Base-by-base conservation (phyloP, 1,140 invertebrate species). In the Pseudomyrmex cubaensis region DNA sequence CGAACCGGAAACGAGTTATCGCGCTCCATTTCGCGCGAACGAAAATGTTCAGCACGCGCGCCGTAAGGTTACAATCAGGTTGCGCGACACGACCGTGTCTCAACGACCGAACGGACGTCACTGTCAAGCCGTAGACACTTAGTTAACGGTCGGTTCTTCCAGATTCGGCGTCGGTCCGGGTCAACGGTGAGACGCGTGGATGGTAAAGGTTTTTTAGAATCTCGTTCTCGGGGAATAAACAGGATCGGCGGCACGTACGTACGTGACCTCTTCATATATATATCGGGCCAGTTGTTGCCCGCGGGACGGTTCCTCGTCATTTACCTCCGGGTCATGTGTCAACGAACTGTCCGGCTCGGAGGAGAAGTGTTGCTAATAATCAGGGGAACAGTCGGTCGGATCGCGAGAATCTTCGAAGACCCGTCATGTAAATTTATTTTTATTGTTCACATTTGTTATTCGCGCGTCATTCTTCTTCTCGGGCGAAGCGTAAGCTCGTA, bases 1-100 rank as follows among this genome's bases (percentile, higher is more conserved):
- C 87, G 75, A 83, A 82, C 87, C 86, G 90, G 90, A 91, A 87
- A 67, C 85, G 12, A 78, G 50, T 85, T 85, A 87, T 85, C 85
- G 83, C 89, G 91, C 86, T 76, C 57, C 61, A 62, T 63, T 88
- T 88, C 46, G 67, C 67, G n/a, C 57, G 57, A 87, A 77, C 75
- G 66, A 20, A 20, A 20, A 62, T 78, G 82, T 73, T 7, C 67
- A 89, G 88, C 88, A 88, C 88, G 87, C 85, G 80, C 69, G 52
- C 25, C 20, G 73, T 87, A 89, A 89, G 87, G 87, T 89, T 89
- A 84, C 57, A 12, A 52, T 46, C 57, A 10, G 73, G 25, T 66
- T 62, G 22, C 20, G 61, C 61, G 54, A 69, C 25, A 69, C 5
- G 73, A 77, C 22, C 15, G 44, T 52, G 44, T 52, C 46, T 54